Percentiles rank a stretch among this genome's conserved stretches.
These are phyloP conservation scores for Sciurus niger DNA, from an alignment of 2,113 vertebrate genomes.

Conservation along the genomic window DNA sequence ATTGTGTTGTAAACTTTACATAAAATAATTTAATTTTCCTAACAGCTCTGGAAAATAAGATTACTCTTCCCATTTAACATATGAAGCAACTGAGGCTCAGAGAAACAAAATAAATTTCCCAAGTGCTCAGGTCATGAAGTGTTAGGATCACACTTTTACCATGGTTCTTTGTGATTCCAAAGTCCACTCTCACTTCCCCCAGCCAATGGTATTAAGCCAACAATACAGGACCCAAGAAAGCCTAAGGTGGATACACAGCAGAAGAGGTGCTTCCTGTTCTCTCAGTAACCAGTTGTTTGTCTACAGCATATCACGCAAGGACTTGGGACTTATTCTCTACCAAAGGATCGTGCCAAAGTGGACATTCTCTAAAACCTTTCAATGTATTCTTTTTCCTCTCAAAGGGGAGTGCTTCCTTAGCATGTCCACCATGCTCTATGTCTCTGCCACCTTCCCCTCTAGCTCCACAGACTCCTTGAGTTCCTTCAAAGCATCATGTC, in stretches of 20 bases:
- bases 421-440: rapidly evolving
- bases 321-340: neutral
- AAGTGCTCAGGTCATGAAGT: neutral
- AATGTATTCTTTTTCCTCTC: neutral
- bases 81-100: neutral
- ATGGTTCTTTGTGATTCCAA: neutral
- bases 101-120: too few relatives aligned
- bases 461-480: too few relatives aligned
- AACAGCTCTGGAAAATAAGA: neutral
- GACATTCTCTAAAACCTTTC: neutral
- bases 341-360: neutral
- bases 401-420: neutral
- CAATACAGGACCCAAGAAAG: neutral
- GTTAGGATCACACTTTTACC: neutral
- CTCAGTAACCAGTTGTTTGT: too few relatives aligned
- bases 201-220: neutral
- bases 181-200: neutral
- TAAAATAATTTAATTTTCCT: neutral
- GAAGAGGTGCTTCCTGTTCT: neutral
- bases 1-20: neutral
- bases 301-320: neutral
- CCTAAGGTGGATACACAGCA: rapidly evolving
- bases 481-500: neutral
- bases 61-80: neutral
- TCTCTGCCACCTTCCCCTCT: too few relatives aligned